Conservation (phyloP, 53 echinoderm and acorn worm genomes). For the Crossaster papposus region DNA sequence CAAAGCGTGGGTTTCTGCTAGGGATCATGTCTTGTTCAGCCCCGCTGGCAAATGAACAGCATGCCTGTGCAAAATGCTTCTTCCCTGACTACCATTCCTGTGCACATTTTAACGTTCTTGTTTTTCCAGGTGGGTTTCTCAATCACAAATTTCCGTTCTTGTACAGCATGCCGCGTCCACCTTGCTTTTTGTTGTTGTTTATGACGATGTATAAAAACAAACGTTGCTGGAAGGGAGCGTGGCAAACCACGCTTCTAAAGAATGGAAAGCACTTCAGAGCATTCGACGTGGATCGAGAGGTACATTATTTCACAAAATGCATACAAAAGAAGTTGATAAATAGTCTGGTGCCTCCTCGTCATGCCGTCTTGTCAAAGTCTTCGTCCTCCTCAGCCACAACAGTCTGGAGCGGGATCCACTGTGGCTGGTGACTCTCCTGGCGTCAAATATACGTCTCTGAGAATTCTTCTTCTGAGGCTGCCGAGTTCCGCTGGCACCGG, state of each 20-base stretch:
- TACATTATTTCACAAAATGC: not conserved
- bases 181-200: not conserved
- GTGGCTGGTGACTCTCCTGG: conserved; percentile 39
- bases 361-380: conserved; percentile 35
- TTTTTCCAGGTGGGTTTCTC: conserved; percentile 41
- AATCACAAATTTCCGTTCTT: not conserved
- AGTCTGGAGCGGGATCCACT: conserved; percentile 53
- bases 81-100: not conserved
- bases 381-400: conserved; percentile 46
- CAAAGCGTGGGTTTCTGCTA: no score
- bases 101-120: not conserved
- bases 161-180: not conserved
- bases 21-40: not conserved
- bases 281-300: not conserved
- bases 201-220: not conserved
- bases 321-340: not conserved
- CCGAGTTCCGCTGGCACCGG: conserved; percentile 71
- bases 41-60: conserved; percentile 35
- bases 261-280: conserved; percentile 56
- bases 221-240: not conserved
- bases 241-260: not conserved
- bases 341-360: conserved; percentile 8
- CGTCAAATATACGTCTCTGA: conserved; percentile 98
- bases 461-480: conserved; percentile 89
- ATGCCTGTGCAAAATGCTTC: not conserved